Base-by-base conservation (phyloP, 2,888 invertebrate species). In the Agriopis aurantiaria region DNA sequence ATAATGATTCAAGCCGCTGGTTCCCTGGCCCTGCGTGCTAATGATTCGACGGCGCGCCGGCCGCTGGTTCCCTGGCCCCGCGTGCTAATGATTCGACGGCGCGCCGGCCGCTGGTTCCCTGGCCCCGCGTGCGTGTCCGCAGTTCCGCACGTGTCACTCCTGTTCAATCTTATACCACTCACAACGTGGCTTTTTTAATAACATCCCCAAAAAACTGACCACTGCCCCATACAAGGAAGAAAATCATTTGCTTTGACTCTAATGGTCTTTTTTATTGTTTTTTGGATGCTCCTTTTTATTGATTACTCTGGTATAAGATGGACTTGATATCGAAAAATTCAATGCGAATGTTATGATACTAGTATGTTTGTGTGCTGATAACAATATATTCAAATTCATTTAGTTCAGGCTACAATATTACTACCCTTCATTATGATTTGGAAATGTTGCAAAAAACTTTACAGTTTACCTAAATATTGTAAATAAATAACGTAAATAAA, bases 141-240 rank as follows among this genome's bases (percentile, higher is more conserved):
- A 81, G 82, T 85, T 86, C 88, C 87, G 80, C 87, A 81, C 85
- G 86, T 87, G 89, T 87, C 87, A 83, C 89, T 82, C 76, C 74
- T 66, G 75, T 77, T 79, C 88, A 89, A 93, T 93, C 86, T 86
- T 87, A 92, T 88, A 83, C 80, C 85, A 91, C 91, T 93, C 90
- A 91, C 84, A 80, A 72, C 71, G 83, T 81, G 81, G 80, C 83
- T 74, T 92, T 93, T 92, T 92, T 92, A 92, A 91, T 91, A 92
- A 84, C 78, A 81, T 78, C 80, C 77, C 80, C 81, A 89, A 90
- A 10, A 89, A 90, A 86, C 83, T 78, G 81, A 73, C 82, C 88
- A 84, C 69, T 82, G 78, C 4, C 78, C 79, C 76, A 63, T 61
- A 69, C 71, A 78, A 72, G 77, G 78, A 72, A 82, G 85, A 86